Evolutionary conservation across 64 coral and sea anemone genomes (phyloP).

Genomic region (Exaiptasia diaphana): DNA sequence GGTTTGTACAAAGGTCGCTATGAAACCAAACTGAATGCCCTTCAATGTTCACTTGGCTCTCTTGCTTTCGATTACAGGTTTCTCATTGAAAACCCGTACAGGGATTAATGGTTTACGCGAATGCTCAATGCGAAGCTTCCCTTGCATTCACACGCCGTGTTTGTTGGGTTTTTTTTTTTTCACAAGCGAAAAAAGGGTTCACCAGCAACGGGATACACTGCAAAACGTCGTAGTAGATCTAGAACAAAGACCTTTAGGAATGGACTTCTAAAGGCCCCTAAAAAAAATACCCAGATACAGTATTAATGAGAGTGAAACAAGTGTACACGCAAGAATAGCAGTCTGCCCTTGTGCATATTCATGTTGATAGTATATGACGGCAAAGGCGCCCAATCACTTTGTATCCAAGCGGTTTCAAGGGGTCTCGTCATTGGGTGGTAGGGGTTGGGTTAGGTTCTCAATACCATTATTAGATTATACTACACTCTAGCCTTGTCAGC

Average conservation of each 20-base stretch:
- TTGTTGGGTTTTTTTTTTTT: neutral
- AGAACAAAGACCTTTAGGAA: neutral
- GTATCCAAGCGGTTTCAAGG: constrained; percentile 4
- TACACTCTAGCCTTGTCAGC: constrained; percentile 76
- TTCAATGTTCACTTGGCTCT: neutral
- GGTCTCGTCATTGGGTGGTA: neutral
- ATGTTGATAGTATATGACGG: no score
- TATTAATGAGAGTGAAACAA: neutral
- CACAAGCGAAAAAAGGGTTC: constrained; percentile 7
- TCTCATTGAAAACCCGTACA: neutral
- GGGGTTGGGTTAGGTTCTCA: neutral
- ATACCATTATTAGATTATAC: constrained; percentile 86
- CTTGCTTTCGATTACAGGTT: neutral
- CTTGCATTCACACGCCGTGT: neutral
- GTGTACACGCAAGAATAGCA: neutral
- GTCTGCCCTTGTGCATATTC: neutral
- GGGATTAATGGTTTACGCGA: neutral
- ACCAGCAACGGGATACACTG: neutral
- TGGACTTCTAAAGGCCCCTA: neutral
- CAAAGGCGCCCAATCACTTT: no score
- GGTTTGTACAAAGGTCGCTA: neutral
- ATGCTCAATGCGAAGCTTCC: neutral
- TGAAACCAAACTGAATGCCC: no score
- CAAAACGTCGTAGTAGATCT: neutral
- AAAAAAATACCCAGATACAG: neutral